Evolutionary conservation across 2,888 invertebrate species (phyloP), one percentile per base, ranked within the genome.

Genomic region (Hirtodrosophila histrioides): DNA sequence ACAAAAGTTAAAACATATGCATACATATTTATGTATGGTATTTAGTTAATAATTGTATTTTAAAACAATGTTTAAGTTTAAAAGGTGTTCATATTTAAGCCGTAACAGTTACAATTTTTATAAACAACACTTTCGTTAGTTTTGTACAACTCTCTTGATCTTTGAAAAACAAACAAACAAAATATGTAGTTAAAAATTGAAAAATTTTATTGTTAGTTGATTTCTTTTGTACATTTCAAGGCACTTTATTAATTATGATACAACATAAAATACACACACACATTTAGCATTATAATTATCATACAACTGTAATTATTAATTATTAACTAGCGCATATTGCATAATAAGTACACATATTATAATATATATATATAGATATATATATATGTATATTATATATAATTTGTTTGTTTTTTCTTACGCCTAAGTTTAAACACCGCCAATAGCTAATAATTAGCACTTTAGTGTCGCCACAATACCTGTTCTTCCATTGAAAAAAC

Each of bases 391-490:
- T 78, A 55, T 40, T 54, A 45, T 40, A 50, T 57, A 37, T 69
- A 56, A 48, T 56, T 56, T 50, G 54, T 83, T 88, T 84, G 56
- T 63, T 84, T 79, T 69, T 62, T 74, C 48, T 64, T 83, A 69
- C 44, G 63, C 67, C 53, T 86, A 88, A 83, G 86, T 83, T 88
- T 83, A 88, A 76, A 83, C 80, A 86, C 88, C 82, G 86, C 86
- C 83, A 86, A 88, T 83, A 88, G 83, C 83, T 83, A 83, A 83
- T 88, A 83, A 83, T 83, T 82, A 88, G 88, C 88, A 83, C 80
- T 73, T 66, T 82, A 82, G 82, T 86, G 83, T 88, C 86, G 86
- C 86, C 82, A 82, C 88, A 88, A 83, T 86, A 83, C 82, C 82
- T 83, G 82, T 83, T 83, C 82, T 83, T 83, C 82, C 82, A 83